Percentiles rank a stretch among this genome's conserved stretches.
phyloP scores from a whole-genome alignment of 2,888 invertebrate genomes.

The Stenodema calcarata region DNA sequence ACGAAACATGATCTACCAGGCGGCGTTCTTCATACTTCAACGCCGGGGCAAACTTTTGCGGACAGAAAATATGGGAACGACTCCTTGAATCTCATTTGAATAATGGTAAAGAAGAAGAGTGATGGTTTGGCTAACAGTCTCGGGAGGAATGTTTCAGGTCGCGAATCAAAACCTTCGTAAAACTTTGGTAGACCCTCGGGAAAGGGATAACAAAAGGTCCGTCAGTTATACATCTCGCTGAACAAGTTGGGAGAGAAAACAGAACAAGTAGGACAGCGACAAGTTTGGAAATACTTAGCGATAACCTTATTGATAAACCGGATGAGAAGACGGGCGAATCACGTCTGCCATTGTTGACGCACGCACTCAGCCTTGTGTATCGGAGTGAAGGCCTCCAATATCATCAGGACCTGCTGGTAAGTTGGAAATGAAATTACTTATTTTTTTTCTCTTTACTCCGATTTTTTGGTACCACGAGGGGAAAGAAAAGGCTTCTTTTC shows the following conservation, averaged over 20 bases:
- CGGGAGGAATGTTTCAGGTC: background rate
- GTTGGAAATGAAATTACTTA: slow-evolving; percentile 4
- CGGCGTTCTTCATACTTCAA: too few species aligned
- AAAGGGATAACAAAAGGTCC: background rate
- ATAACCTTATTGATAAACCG: background rate
- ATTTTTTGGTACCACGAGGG: background rate
- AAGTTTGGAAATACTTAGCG: background rate
- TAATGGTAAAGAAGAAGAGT: background rate
- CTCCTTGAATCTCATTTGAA: background rate
- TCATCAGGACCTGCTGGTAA: background rate
- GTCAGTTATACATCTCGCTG: background rate
- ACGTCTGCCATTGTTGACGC: slow-evolving; percentile 21
- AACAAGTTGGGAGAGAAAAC: background rate
- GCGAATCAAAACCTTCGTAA: background rate
- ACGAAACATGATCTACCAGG: too few species aligned
- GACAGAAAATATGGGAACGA: too few species aligned
- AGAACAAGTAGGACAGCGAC: background rate
- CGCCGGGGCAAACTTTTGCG: too few species aligned
- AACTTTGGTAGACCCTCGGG: background rate
- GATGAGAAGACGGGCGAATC: background rate
- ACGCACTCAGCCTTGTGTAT: slow-evolving; percentile 9
- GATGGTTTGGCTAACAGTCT: background rate
- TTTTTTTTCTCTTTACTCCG: background rate
- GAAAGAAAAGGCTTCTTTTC: background rate
- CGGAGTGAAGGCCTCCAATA: slow-evolving; percentile 2